Conservation (phyloP, 2,113 vertebrate genomes). For the Paramisgurnus dabryanus region DNA sequence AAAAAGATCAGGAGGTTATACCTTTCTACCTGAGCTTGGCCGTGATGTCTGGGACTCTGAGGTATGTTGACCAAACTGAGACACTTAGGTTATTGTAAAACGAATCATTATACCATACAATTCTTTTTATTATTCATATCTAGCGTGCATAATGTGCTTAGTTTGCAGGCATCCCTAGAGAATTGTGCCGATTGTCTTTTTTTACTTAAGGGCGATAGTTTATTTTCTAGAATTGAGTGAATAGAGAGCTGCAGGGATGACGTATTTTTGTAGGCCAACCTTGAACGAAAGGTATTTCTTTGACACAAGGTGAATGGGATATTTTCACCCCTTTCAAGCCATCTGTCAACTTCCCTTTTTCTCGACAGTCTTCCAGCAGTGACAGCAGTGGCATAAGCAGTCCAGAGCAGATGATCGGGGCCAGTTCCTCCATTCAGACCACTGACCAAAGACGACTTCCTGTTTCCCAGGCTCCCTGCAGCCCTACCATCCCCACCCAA, state of each 20-base stretch:
- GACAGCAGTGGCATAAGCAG: conserved; percentile 75
- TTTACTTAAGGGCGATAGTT: too few species aligned
- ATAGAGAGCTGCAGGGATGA: too few species aligned
- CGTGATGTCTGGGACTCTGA: conserved; percentile 91
- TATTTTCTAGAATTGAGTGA: too few species aligned
- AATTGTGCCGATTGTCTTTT: too few species aligned
- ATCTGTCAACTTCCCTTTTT: not conserved
- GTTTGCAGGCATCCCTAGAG: too few species aligned
- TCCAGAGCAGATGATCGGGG: conserved; percentile 66
- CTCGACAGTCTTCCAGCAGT: conserved; percentile 75
- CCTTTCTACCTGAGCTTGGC: conserved; percentile 75
- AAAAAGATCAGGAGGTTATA: conserved; percentile 82
- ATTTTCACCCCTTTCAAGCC: too few species aligned
- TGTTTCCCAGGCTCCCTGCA: conserved; percentile 62
- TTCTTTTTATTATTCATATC: not conserved
- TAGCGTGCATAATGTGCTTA: not conserved
- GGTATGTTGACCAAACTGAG: conserved; percentile 68
- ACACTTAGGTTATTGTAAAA: not conserved
- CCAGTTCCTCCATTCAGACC: conserved; percentile 57
- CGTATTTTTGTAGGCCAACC: too few species aligned
- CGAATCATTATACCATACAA: too few species aligned
- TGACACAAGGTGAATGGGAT: too few species aligned
- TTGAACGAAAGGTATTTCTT: too few species aligned
- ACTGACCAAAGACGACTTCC: conserved; percentile 64
- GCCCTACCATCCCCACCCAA: conserved; percentile 47